These are phyloP conservation scores for Crematogaster levior DNA, from an alignment of 2,888 invertebrate species.

Conservation along the genomic window DNA sequence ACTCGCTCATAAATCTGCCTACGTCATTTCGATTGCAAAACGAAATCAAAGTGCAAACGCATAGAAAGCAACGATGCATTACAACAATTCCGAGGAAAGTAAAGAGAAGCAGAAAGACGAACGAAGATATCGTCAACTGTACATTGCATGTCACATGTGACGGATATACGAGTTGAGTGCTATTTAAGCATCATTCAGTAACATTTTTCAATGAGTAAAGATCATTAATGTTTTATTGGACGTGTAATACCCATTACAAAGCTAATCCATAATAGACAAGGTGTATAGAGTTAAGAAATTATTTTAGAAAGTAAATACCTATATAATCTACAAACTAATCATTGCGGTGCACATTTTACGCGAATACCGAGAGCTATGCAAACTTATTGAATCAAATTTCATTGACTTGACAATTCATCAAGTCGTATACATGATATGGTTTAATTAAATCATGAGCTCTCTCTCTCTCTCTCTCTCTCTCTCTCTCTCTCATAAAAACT, in stretches of 20 bases:
- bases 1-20: constrained; percentile 17
- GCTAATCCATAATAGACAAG: background rate
- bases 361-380: background rate
- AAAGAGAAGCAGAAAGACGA: background rate
- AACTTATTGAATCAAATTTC: background rate
- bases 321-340: background rate
- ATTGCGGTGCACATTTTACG: background rate
- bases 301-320: background rate
- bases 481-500: background rate
- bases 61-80: constrained; percentile 30
- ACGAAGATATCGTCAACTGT: background rate
- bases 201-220: background rate
- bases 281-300: background rate
- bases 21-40: constrained; percentile 26
- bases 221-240: background rate
- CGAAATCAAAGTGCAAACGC: constrained; percentile 1
- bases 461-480: background rate
- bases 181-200: background rate
- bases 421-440: background rate
- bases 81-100: constrained; percentile 40
- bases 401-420: background rate
- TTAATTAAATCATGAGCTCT: background rate
- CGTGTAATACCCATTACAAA: background rate
- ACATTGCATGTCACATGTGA: constrained; percentile 5
- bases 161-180: constrained; percentile 2